These are phyloP conservation scores for Pipistrellus pygmaeus DNA, from an alignment of 2,797 vertebrate genomes.

Conservation along the genomic window DNA sequence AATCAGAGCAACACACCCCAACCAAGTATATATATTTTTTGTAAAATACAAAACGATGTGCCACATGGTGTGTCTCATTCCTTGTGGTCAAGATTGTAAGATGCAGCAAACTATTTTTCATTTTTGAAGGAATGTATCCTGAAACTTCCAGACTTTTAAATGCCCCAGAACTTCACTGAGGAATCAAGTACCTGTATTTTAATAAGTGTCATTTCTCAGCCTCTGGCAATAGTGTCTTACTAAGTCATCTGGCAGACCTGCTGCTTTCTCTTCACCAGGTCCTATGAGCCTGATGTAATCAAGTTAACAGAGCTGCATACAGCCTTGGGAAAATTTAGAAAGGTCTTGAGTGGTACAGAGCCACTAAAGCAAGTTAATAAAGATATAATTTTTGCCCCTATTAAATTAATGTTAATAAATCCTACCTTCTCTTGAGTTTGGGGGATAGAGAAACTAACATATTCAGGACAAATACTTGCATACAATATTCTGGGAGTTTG, in stretches of 20 bases:
- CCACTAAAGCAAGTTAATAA: background rate
- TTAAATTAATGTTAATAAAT: background rate
- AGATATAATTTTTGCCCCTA: background rate
- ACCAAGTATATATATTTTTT: background rate
- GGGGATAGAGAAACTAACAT: background rate
- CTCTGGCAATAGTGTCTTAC: background rate
- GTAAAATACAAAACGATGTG: background rate
- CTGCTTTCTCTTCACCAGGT: background rate
- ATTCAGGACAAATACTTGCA: background rate
- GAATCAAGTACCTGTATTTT: background rate
- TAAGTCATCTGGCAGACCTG: background rate
- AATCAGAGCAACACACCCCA: background rate
- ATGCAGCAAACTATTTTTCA: background rate
- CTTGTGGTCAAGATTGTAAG: background rate
- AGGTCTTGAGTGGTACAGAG: background rate
- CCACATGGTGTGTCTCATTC: background rate
- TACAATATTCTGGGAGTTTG: background rate
- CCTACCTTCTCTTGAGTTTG: background rate
- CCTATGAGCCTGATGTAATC: background rate
- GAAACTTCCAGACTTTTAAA: conserved; percentile 9
- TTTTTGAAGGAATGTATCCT: conserved; percentile 10
- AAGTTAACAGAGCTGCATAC: background rate
- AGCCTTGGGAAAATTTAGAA: conserved; percentile 9
- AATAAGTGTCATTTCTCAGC: background rate
- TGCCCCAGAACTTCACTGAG: background rate